Evolutionary conservation across 2,888 invertebrate genomes (phyloP).

Genomic region (Oligia fasciuncula): DNA sequence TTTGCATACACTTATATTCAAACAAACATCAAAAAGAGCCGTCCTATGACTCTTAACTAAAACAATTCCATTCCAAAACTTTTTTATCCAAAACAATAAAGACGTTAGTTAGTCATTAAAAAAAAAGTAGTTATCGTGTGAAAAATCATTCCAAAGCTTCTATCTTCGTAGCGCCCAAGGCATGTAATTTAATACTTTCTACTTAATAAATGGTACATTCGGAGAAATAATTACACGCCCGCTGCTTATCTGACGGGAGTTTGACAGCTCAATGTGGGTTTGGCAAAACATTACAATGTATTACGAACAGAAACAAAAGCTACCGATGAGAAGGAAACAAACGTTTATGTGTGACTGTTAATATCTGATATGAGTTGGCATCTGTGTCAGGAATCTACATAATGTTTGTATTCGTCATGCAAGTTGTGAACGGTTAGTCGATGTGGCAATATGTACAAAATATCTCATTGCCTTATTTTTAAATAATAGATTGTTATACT

Average conservation of each 20-base stretch:
- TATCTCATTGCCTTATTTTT: background rate
- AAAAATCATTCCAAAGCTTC: conserved; percentile 77
- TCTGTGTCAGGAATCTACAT: conserved; percentile 57
- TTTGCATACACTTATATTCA: background rate
- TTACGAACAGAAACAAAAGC: conserved; percentile 66
- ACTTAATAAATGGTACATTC: conserved; percentile 79
- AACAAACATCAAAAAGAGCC: conserved; percentile 11
- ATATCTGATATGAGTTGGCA: conserved; percentile 58
- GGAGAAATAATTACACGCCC: conserved; percentile 84
- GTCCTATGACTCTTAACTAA: conserved; percentile 25
- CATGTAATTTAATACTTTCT: conserved; percentile 87
- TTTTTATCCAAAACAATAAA: conserved; percentile 80
- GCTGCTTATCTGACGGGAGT: conserved; percentile 79
- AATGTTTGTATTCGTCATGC: conserved; percentile 32
- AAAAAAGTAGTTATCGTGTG: conserved; percentile 83
- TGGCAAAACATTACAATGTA: conserved; percentile 76
- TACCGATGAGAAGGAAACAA: conserved; percentile 68
- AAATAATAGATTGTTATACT: too few species aligned
- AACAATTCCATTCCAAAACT: conserved; percentile 59
- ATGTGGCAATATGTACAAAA: background rate
- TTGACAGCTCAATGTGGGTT: conserved; percentile 86
- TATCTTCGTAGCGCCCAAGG: conserved; percentile 74
- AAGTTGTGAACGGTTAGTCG: background rate
- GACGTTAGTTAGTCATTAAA: conserved; percentile 76
- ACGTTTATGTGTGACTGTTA: conserved; percentile 63